Base-by-base conservation (phyloP, 2,113 vertebrate genomes). In the Dinomys branickii region DNA sequence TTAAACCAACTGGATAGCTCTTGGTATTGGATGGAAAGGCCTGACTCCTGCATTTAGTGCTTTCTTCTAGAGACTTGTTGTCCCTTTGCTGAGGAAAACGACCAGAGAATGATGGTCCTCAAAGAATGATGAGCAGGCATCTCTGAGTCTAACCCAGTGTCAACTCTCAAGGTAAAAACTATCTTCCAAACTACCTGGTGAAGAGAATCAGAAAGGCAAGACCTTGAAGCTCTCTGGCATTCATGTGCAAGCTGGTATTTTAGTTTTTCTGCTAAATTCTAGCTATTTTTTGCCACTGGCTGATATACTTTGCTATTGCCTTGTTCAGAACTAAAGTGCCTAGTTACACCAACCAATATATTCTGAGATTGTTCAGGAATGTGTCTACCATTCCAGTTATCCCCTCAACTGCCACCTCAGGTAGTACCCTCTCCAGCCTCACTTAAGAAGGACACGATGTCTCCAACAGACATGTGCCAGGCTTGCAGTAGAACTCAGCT, bases 291-390 rank as follows among this genome's bases (percentile, higher is more conserved):
- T 85, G 61, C 56, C 61, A 77, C 47, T 38, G 47, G 28, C 8
- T 59, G 24, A 80, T 59, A 22, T 22, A 88, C 67, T 87, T 91
- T 56, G 38, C 54, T 63, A 44, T 83, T 67, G 4, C 52, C 91
- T 73, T 69, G 41, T 80, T 54, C 58, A 26, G 50, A 90, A 73
- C 61, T 38, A 22, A 90, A 52, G 47, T 56, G 35, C 28, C 56
- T 65, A 69, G n/a, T 50, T 90, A 86, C 88, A 80, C 77, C 41
- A 83, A 38, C 69, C 35, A 52, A 47, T 84, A 88, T 90, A 85
- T 73, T 73, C 30, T 96, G 84, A 92, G n/a, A 71, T 78, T 80
- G 16, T 85, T 88, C 69, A 56, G 54, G 41, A 93, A 63, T 83
- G 35, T 22, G 26, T 35, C 59, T 30, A 4, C 28, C 12, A 16